phyloP scores from a whole-genome alignment of 2,113 vertebrate species.

The Bubo scandiacus region DNA sequence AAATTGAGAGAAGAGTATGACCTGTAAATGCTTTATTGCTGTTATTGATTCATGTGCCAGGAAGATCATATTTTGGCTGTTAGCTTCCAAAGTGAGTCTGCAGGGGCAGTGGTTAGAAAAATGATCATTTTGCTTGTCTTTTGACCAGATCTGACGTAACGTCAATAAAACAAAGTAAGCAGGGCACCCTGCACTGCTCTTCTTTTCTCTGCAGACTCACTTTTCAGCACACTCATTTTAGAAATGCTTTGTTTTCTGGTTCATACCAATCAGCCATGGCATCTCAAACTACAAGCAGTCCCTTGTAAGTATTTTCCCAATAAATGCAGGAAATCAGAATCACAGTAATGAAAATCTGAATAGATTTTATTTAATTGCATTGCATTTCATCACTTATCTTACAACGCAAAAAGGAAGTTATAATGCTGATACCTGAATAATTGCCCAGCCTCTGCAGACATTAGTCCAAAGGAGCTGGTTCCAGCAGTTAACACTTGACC shows the following conservation, averaged over 20 bases:
- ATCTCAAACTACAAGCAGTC: neutral
- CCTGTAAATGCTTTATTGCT: neutral
- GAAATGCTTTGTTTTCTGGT: neutral
- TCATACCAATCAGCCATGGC: neutral
- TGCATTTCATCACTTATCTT: neutral
- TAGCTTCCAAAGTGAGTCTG: neutral
- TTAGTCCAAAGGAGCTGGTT: neutral
- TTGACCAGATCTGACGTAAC: constrained; percentile 17
- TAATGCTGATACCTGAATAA: neutral
- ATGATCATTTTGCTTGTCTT: constrained; percentile 21
- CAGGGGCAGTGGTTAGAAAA: constrained; percentile 1
- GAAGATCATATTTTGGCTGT: constrained; percentile 1
- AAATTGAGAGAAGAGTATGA: neutral
- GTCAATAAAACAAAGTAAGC: constrained; percentile 7
- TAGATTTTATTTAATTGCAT: neutral
- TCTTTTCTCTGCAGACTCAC: neutral
- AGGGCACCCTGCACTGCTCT: neutral
- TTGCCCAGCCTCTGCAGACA: neutral
- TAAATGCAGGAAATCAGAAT: neutral
- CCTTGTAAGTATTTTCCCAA: neutral
- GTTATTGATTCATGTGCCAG: constrained; percentile 24
- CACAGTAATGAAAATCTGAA: neutral
- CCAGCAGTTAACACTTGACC: neutral
- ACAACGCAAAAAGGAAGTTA: neutral
- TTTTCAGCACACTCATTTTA: neutral